These are phyloP conservation scores for Xestia ashworthii DNA, from an alignment of 2,888 invertebrate genomes.

Conservation along the genomic window DNA sequence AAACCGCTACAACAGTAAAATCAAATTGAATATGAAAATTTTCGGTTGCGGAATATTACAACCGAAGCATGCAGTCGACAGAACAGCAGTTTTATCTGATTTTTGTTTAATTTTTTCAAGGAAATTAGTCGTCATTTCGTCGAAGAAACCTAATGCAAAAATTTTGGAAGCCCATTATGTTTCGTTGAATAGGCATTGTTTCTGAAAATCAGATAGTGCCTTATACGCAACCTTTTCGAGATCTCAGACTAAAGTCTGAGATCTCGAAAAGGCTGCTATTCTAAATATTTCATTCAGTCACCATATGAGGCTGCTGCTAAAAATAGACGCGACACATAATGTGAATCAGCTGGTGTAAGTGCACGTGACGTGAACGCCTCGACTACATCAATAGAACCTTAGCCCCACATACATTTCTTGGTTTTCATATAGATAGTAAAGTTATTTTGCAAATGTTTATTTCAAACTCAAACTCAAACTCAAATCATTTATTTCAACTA, in stretches of 20 bases:
- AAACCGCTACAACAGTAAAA: constrained; percentile 32
- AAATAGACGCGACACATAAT: constrained; percentile 80
- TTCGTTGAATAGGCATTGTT: constrained; percentile 10
- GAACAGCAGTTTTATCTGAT: constrained; percentile 9
- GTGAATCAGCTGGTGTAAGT: constrained; percentile 82
- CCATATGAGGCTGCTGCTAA: constrained; percentile 76
- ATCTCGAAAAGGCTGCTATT: constrained; percentile 49
- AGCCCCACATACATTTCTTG: constrained; percentile 10
- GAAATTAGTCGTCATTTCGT: constrained; percentile 20
- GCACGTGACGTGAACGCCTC: constrained; percentile 71
- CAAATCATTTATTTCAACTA: too few relatives aligned
- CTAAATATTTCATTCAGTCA: constrained; percentile 71
- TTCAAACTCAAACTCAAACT: too few relatives aligned
- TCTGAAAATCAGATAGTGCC: constrained; percentile 12
- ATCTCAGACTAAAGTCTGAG: not conserved
- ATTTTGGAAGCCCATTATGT: constrained; percentile 2
- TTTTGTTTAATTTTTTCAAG: constrained; percentile 8
- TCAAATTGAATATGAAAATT: constrained; percentile 47
- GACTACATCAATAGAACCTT: constrained; percentile 41
- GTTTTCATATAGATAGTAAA: not conserved
- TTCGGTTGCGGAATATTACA: constrained; percentile 17
- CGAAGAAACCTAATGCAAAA: constrained; percentile 5
- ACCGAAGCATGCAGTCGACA: constrained; percentile 9
- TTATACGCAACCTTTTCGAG: not conserved
- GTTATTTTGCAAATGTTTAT: not conserved